A percentile compares a stretch with the other conserved stretches of the same genome.
Evolutionary conservation across 2,888 invertebrate genomes (phyloP).

Genomic region (Adineta ricciae): DNA sequence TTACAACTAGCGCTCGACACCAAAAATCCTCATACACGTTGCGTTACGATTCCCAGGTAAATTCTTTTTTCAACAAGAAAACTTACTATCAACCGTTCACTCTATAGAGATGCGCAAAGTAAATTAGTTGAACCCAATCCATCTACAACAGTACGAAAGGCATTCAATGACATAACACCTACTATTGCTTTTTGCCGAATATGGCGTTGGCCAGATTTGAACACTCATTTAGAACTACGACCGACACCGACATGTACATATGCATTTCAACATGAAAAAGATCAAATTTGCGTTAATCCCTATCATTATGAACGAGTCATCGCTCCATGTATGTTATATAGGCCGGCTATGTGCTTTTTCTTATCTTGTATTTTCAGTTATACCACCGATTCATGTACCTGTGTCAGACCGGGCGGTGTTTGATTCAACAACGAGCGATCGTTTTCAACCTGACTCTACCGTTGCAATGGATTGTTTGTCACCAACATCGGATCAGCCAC

Average conservation of each 20-base stretch:
- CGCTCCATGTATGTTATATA: neutral
- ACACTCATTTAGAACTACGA: constrained; percentile 51
- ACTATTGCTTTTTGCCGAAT: constrained; percentile 83
- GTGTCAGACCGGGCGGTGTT: neutral
- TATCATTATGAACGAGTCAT: constrained; percentile 85
- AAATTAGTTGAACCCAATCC: neutral
- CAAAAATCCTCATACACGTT: constrained; percentile 83
- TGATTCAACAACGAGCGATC: neutral
- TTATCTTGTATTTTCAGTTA: neutral
- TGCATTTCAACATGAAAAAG: constrained; percentile 79
- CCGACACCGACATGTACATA: constrained; percentile 72
- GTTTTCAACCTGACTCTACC: neutral
- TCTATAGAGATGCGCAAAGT: neutral
- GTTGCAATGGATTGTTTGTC: neutral
- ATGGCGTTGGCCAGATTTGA: constrained; percentile 95
- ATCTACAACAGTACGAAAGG: neutral
- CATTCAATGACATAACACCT: neutral
- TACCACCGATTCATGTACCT: neutral
- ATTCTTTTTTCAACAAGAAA: neutral
- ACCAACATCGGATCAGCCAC: neutral
- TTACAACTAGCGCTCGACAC: constrained; percentile 84
- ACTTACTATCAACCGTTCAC: neutral
- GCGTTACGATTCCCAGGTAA: constrained; percentile 70
- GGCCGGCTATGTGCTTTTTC: no score
- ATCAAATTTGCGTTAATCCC: constrained; percentile 90